These are phyloP conservation scores for Amazona finschi DNA, from an alignment of 2,797 vertebrate genomes.

Conservation along the genomic window DNA sequence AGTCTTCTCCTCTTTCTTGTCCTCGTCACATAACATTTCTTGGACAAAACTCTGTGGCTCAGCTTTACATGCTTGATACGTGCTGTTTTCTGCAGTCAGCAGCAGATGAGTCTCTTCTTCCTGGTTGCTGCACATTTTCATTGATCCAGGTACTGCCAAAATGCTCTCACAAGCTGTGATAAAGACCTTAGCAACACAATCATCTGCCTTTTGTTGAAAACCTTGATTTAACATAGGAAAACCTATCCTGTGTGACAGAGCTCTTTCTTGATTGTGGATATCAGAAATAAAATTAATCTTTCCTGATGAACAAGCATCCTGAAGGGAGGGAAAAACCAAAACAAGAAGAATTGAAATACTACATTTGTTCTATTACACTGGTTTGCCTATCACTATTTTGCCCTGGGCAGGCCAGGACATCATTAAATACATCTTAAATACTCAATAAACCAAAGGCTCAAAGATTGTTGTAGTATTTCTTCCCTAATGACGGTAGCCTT, in stretches of 20 bases:
- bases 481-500: neutral
- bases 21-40: neutral
- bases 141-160: neutral
- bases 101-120: neutral
- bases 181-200: neutral
- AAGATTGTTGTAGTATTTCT: neutral
- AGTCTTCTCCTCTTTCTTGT: neutral
- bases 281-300: neutral
- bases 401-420: neutral
- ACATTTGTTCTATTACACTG: neutral
- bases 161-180: neutral
- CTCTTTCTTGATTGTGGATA: neutral
- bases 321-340: neutral
- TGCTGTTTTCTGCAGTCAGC: neutral
- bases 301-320: constrained; percentile 26
- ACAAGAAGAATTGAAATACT: neutral
- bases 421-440: neutral
- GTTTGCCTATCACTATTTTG: neutral
- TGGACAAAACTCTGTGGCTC: neutral
- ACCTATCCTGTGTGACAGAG: neutral
- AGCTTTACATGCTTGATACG: neutral
- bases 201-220: neutral
- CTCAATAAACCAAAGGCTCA: neutral
- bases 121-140: neutral
- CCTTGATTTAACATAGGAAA: neutral